Conservation (phyloP, 2,888 invertebrate genomes). For the Pristionchus japonicus region DNA sequence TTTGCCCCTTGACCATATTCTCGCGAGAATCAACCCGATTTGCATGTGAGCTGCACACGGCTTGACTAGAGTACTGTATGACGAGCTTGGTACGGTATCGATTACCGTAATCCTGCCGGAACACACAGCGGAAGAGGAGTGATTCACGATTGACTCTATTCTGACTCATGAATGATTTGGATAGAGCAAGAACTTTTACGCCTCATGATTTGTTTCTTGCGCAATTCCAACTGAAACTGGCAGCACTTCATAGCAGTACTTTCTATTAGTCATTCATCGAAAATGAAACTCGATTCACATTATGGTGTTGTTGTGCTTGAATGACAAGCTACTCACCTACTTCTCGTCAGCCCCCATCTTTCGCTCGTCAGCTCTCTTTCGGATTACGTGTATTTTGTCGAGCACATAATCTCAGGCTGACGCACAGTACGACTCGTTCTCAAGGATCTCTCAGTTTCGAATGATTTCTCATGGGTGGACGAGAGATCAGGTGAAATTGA, state of each 20-base stretch:
- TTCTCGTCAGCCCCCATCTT: background rate
- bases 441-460: background rate
- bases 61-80: conserved; percentile 1
- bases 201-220: too few species aligned
- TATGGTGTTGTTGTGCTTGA: background rate
- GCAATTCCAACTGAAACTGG: too few species aligned
- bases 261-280: background rate
- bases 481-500: too few species aligned
- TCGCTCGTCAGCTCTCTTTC: too few species aligned
- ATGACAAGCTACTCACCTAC: background rate
- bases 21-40: background rate
- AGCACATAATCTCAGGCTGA: background rate
- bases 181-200: too few species aligned
- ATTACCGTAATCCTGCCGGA: background rate
- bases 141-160: too few species aligned
- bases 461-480: background rate
- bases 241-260: too few species aligned
- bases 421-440: background rate
- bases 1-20: background rate
- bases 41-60: background rate
- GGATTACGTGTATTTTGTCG: background rate
- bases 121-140: background rate
- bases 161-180: background rate
- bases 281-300: background rate
- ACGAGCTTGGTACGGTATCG: background rate